Conservation (phyloP, 2,797 vertebrate species). For the Melanotaenia boesemani region DNA sequence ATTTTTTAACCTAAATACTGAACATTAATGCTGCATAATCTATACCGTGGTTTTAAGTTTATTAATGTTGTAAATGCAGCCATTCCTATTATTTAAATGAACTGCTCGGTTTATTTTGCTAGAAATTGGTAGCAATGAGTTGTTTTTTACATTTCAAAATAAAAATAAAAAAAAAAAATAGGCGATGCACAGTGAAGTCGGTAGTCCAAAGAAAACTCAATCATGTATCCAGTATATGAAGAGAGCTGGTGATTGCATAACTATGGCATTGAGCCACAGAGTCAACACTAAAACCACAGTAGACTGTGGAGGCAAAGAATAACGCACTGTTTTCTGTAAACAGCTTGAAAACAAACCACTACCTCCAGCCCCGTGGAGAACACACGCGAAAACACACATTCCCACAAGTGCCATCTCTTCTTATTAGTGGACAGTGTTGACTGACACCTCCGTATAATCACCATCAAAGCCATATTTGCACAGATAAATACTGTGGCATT, state of each 20-base stretch:
- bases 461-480: slow-evolving; percentile 23
- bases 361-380: slow-evolving; percentile 32
- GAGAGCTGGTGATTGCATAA: slow-evolving; percentile 61
- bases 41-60: background rate
- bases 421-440: slow-evolving; percentile 65
- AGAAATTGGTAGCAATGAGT: background rate
- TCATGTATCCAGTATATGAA: slow-evolving; percentile 23
- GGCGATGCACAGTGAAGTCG: background rate
- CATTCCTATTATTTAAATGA: background rate
- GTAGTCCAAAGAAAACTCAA: slow-evolving; percentile 11
- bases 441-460: slow-evolving; percentile 54
- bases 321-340: slow-evolving; percentile 52
- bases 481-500: slow-evolving; percentile 6
- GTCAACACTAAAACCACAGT: slow-evolving; percentile 51
- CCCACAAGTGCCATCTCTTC: slow-evolving; percentile 33
- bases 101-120: background rate
- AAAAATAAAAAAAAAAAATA: slow-evolving; percentile 21
- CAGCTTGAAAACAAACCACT: slow-evolving; percentile 46
- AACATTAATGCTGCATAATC: background rate
- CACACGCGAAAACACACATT: slow-evolving; percentile 22
- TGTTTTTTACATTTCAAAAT: background rate
- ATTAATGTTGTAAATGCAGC: background rate
- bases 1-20: slow-evolving; percentile 2
- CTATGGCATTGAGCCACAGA: slow-evolving; percentile 49
- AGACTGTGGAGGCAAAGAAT: slow-evolving; percentile 54